Percentiles rank a stretch among this genome's conserved stretches.
These are phyloP conservation scores for Lasioglossum leucozonium DNA, from an alignment of 2,888 invertebrate genomes.

Conservation along the genomic window DNA sequence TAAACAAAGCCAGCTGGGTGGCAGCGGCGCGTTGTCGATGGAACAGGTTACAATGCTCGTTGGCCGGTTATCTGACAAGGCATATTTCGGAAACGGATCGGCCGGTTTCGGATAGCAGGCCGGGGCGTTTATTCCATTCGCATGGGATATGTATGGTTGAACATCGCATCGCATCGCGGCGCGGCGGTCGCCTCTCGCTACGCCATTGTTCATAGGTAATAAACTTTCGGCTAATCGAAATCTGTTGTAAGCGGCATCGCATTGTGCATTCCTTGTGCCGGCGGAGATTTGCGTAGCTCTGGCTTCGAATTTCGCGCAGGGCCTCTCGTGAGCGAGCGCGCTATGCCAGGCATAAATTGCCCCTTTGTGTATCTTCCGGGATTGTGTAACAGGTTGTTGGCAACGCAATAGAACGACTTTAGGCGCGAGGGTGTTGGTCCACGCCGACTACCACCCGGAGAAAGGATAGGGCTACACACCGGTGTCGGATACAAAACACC, in stretches of 20 bases:
- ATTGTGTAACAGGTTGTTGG: conserved; percentile 71
- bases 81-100: conserved; percentile 39
- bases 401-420: conserved; percentile 64
- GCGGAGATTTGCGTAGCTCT: conserved; percentile 54
- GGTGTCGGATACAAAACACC: conserved; percentile 45
- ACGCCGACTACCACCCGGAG: conserved; percentile 13
- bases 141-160: conserved; percentile 2
- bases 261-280: conserved; percentile 62
- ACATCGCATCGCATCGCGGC: not conserved
- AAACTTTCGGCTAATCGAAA: conserved; percentile 66
- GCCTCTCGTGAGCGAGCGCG: conserved; percentile 4
- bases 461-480: not conserved
- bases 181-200: not conserved
- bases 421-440: conserved; percentile 7
- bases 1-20: not conserved
- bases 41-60: not conserved
- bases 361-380: conserved; percentile 70
- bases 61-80: conserved; percentile 38
- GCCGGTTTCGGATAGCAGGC: conserved; percentile 2
- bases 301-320: conserved; percentile 56
- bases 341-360: conserved; percentile 65
- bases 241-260: conserved; percentile 54
- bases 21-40: not conserved
- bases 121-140: conserved; percentile 36
- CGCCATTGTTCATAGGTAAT: conserved; percentile 60